These are phyloP conservation scores for Tiliacea citrago DNA, from an alignment of 2,888 invertebrate species.

Conservation along the genomic window DNA sequence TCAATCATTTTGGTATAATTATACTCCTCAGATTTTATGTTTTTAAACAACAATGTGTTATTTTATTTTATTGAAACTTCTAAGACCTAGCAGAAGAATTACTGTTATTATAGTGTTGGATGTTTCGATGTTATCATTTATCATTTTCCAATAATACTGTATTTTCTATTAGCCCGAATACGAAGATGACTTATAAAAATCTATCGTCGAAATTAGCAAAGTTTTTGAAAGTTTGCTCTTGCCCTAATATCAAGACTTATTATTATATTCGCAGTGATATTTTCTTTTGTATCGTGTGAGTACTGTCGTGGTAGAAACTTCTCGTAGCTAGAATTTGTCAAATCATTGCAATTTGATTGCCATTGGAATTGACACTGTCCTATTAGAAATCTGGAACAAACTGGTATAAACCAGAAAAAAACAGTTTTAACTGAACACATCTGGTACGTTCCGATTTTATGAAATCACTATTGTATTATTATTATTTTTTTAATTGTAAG, in stretches of 20 bases:
- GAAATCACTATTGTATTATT: constrained; percentile 44
- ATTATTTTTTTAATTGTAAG: constrained; percentile 34
- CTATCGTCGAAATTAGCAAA: constrained; percentile 41
- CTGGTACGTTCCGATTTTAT: constrained; percentile 20
- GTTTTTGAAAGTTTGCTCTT: constrained; percentile 17
- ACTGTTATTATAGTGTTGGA: constrained; percentile 1
- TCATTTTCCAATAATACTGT: background rate
- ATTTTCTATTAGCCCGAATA: constrained; percentile 11
- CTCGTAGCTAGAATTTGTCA: constrained; percentile 32
- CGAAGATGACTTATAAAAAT: constrained; percentile 10
- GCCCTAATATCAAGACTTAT: constrained; percentile 44
- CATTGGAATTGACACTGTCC: constrained; percentile 24
- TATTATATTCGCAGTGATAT: constrained; percentile 19
- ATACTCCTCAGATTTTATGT: constrained; percentile 1
- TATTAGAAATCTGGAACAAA: constrained; percentile 29
- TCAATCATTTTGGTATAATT: constrained; percentile 1
- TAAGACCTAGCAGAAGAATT: constrained; percentile 22
- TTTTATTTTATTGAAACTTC: background rate
- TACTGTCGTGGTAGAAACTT: constrained; percentile 18
- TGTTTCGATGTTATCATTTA: constrained; percentile 2
- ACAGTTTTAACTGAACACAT: constrained; percentile 1
- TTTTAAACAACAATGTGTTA: background rate
- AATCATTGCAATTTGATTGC: constrained; percentile 25
- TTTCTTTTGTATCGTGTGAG: constrained; percentile 25
- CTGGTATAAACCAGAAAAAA: background rate